Percentiles rank a stretch among this genome's conserved stretches.
phyloP scores from a whole-genome alignment of 2,888 invertebrate species.

The Eupithecia tripunctaria region DNA sequence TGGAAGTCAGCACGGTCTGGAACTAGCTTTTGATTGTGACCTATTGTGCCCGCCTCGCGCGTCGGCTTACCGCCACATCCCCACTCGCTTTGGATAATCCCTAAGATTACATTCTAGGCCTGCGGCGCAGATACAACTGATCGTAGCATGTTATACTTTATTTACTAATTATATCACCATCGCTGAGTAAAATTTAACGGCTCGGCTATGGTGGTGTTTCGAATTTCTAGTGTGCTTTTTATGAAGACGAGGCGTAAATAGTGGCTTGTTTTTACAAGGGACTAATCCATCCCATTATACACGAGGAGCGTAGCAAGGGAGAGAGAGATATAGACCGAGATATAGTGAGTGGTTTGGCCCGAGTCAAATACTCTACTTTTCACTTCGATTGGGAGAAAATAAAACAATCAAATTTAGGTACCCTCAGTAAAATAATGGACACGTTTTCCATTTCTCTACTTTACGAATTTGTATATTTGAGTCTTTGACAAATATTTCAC shows the following conservation, averaged over 20 bases:
- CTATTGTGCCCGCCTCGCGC: constrained; percentile 14
- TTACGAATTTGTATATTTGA: no score
- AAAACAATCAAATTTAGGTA: no score
- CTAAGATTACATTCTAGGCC: neutral
- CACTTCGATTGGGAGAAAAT: no score
- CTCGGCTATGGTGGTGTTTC: neutral
- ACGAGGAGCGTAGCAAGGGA: no score
- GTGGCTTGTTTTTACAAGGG: neutral
- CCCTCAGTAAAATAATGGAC: no score
- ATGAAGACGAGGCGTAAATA: neutral
- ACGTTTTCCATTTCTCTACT: no score
- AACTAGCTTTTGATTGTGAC: constrained; percentile 9
- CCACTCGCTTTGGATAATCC: constrained; percentile 17
- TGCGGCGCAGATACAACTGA: neutral
- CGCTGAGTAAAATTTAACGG: neutral
- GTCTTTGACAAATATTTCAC: no score
- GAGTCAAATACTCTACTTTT: no score
- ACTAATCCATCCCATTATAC: neutral
- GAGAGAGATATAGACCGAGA: no score
- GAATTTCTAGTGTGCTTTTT: neutral
- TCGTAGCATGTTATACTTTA: neutral
- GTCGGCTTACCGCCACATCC: constrained; percentile 18
- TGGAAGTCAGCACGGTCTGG: neutral
- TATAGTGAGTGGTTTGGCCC: no score
- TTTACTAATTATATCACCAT: neutral